Percentiles rank a stretch among this genome's conserved stretches.
phyloP scores from a whole-genome alignment of 2,888 invertebrate genomes.

The Pseudococcus jackbeardsleyi region DNA sequence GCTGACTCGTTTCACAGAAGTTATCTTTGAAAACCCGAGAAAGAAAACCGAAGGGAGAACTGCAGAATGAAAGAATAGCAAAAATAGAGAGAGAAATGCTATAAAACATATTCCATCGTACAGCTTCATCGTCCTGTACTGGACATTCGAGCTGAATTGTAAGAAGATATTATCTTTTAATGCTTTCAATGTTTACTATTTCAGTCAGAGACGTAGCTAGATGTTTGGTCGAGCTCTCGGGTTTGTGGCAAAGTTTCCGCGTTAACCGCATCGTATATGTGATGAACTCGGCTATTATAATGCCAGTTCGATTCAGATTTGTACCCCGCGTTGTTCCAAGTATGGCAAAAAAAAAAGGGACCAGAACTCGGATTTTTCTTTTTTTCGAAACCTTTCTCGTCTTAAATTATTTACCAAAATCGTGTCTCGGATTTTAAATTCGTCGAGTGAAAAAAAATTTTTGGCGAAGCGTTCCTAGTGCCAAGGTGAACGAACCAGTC shows the following conservation, averaged over 20 bases:
- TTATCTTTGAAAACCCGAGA: background rate
- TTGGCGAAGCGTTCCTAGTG: background rate
- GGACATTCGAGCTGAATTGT: constrained; percentile 53
- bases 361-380: background rate
- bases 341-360: background rate
- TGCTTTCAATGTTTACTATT: constrained; percentile 50
- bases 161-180: constrained; percentile 50
- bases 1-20: background rate
- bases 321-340: background rate
- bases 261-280: constrained; percentile 33
- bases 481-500: constrained; percentile 29
- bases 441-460: background rate
- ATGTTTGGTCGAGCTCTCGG: background rate
- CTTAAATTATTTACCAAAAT: constrained; percentile 48
- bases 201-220: constrained; percentile 21
- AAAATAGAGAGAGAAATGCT: background rate
- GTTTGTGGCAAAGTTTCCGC: constrained; percentile 8
- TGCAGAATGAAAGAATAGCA: background rate
- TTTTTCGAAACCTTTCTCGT: background rate
- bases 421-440: constrained; percentile 14
- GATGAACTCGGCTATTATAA: background rate
- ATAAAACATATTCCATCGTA: constrained; percentile 4
- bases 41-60: background rate
- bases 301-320: constrained; percentile 22
- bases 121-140: constrained; percentile 17